These are phyloP conservation scores for Auanema sp. DNA, from an alignment of 2,888 invertebrate species.

Conservation along the genomic window DNA sequence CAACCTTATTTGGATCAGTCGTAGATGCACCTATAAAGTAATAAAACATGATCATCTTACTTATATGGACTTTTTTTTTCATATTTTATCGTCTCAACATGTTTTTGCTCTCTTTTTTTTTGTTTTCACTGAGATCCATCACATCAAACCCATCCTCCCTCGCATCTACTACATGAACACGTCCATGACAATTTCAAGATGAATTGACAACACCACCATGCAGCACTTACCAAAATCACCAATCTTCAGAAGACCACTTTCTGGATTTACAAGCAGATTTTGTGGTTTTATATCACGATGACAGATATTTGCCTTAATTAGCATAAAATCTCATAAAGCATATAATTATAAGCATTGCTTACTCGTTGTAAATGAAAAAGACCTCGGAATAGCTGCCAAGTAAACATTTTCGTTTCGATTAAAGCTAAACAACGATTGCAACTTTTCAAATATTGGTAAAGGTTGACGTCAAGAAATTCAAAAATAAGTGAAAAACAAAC, in stretches of 20 bases:
- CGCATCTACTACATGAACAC: background rate
- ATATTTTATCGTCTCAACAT: too few species aligned
- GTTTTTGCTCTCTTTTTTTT: too few species aligned
- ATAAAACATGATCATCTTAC: too few species aligned
- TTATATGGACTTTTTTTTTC: too few species aligned
- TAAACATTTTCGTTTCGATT: constrained; percentile 32
- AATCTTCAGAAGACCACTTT: constrained; percentile 82
- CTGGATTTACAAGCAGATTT: constrained; percentile 92
- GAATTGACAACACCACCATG: background rate
- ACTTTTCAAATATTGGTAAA: constrained; percentile 35
- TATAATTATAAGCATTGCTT: background rate
- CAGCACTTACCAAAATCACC: constrained; percentile 82
- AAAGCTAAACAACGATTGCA: constrained; percentile 12
- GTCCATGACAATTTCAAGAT: too few species aligned
- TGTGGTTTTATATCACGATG: constrained; percentile 98
- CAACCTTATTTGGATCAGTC: constrained; percentile 20
- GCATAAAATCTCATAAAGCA: background rate
- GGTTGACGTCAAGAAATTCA: constrained; percentile 42
- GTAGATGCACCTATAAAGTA: constrained; percentile 25
- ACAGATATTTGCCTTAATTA: constrained; percentile 64
- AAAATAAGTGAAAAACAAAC: constrained; percentile 42
- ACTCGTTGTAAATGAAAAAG: constrained; percentile 38
- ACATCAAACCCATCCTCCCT: too few species aligned
- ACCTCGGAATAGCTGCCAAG: constrained; percentile 50
- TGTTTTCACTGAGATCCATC: too few species aligned